Evolutionary conservation across 2,888 invertebrate genomes (phyloP), one percentile per base, ranked within the genome.

Genomic region (Ommatoiulus sabulosus): DNA sequence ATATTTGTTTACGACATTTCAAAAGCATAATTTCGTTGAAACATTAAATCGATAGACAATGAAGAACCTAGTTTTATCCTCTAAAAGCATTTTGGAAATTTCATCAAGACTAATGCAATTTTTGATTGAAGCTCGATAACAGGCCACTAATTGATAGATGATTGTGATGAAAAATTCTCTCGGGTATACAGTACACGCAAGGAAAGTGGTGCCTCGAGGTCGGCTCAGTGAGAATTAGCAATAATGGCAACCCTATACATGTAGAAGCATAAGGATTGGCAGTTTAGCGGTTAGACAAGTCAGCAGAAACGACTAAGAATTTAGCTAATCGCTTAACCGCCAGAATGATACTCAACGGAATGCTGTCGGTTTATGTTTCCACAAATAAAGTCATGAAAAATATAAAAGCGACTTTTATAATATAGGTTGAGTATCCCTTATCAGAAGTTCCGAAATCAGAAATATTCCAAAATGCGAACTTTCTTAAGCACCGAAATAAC

Each of bases 31-130:
- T 57, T 57, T 15, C 57, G 57, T 57, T 57, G 57, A 12, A 57
- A 12, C 57, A 17, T 17, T 57, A 57, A 57, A 17, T 57, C 17
- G 17, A 57, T 57, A 57, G 4, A 17, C 0, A 4, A 17, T 57
- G 57, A 57, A 57, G 57, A 57, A 17, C 17, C 12, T 15, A 57
- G 0, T 17, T 17, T 4, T 57, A 57, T 48, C 0, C 48, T 57
- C 15, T 17, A 57, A 12, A 57, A 15, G 1, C 17, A 17, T 17
- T 57, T 57, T 15, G 57, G 57, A 57, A 57, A 57, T 57, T 57
- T 57, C 57, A 57, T 57, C 57, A 57, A 57, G 17, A 57, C 57
- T 57, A 57, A 57, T 57, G 57, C 17, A 57, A 57, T 57, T 57
- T 57, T 57, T 17, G 57, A 17, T 57, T 17, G 57, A 57, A 57